Conservation (phyloP, 2,113 vertebrate species). For the Anseranas semipalmata region DNA sequence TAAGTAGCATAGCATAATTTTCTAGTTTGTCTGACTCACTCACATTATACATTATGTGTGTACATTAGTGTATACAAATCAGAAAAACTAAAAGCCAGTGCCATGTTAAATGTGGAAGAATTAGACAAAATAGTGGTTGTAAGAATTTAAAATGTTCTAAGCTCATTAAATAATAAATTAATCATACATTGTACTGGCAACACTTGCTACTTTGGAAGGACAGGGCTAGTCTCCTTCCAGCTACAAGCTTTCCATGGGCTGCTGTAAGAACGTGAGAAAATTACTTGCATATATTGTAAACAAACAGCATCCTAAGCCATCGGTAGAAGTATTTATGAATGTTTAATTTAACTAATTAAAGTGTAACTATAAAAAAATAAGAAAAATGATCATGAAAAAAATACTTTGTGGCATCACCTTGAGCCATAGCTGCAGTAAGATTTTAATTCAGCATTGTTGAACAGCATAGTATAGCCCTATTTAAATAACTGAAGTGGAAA, state of each 20-base stretch:
- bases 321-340: not conserved
- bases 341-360: not conserved
- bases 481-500: not conserved
- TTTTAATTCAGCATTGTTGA: not conserved
- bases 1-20: constrained; percentile 35
- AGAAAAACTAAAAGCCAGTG: not conserved
- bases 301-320: not conserved
- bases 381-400: not conserved
- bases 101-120: constrained; percentile 41
- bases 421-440: not conserved
- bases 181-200: not conserved
- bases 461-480: not conserved
- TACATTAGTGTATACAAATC: not conserved
- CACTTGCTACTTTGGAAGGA: constrained; percentile 14
- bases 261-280: not conserved
- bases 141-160: constrained; percentile 40
- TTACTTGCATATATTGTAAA: not conserved
- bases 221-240: not conserved
- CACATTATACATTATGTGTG: not conserved
- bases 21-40: constrained; percentile 30
- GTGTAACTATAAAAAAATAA: not conserved
- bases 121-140: constrained; percentile 30
- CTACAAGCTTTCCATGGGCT: constrained; percentile 4
- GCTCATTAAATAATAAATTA: constrained; percentile 58
- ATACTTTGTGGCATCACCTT: not conserved